Conservation (phyloP, 2,797 vertebrate species). For the Lagodon rhomboides region DNA sequence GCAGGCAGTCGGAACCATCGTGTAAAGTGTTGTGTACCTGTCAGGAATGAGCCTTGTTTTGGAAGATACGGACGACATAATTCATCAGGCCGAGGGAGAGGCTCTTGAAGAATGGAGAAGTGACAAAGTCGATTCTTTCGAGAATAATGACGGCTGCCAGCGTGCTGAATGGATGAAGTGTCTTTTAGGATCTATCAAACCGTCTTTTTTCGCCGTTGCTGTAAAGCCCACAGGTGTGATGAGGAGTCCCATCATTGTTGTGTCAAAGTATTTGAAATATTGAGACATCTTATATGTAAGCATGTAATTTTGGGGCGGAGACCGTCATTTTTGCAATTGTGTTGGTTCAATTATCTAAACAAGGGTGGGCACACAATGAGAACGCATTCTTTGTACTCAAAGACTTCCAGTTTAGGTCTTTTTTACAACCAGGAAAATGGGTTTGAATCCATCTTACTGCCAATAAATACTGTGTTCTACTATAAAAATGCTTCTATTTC, state of each 20-base stretch:
- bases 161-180: slow-evolving; percentile 82
- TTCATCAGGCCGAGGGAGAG: slow-evolving; percentile 83
- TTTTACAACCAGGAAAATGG: neutral
- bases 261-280: slow-evolving; percentile 58
- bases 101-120: slow-evolving; percentile 87
- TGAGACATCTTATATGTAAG: slow-evolving; percentile 46
- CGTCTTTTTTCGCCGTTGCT: slow-evolving; percentile 34
- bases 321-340: slow-evolving; percentile 21
- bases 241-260: slow-evolving; percentile 52
- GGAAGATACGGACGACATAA: slow-evolving; percentile 84
- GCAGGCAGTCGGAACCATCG: slow-evolving; percentile 76
- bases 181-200: slow-evolving; percentile 85
- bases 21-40: slow-evolving; percentile 87
- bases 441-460: neutral
- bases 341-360: slow-evolving; percentile 18
- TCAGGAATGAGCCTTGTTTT: slow-evolving; percentile 85
- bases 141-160: slow-evolving; percentile 89
- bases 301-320: slow-evolving; percentile 12
- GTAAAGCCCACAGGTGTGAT: slow-evolving; percentile 83
- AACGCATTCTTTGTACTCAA: neutral
- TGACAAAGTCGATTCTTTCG: slow-evolving; percentile 87
- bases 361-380: neutral
- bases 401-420: neutral
- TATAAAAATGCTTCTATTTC: neutral
- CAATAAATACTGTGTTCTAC: neutral